phyloP scores from a whole-genome alignment of 1,140 invertebrate species.

The Cylas formicarius region DNA sequence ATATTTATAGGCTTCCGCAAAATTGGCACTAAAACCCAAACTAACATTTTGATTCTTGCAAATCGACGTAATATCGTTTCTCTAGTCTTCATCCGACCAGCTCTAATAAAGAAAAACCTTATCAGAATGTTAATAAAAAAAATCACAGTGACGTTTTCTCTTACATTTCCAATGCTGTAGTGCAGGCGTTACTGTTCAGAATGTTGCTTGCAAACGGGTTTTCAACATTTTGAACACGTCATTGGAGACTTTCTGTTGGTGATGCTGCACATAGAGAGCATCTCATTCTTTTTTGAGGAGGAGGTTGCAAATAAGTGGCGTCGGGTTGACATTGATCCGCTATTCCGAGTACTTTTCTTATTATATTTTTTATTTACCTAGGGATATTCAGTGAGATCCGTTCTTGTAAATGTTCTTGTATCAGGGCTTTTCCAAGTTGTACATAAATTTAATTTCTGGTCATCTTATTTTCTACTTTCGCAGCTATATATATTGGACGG shows the following conservation, averaged over 20 bases:
- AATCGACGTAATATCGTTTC: no score
- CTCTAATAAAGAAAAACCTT: constrained; percentile 4
- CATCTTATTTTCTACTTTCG: constrained; percentile 1
- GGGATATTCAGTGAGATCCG: background rate
- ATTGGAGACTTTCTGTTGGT: constrained; percentile 4
- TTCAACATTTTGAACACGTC: constrained; percentile 7
- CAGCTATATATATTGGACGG: no score
- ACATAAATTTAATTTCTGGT: background rate
- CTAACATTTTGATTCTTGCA: no score
- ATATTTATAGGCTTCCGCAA: no score
- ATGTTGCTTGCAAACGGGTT: constrained; percentile 11
- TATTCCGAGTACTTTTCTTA: background rate
- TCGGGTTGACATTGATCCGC: background rate
- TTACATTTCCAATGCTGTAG: constrained; percentile 5
- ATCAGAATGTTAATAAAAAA: constrained; percentile 8
- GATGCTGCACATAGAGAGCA: constrained; percentile 3
- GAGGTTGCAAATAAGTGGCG: constrained; percentile 1
- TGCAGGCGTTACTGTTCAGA: constrained; percentile 6
- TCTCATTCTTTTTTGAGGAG: constrained; percentile 7
- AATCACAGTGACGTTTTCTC: constrained; percentile 8
- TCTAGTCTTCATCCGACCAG: constrained; percentile 5
- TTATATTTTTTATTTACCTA: constrained; percentile 6
- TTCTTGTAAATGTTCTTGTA: constrained; percentile 7
- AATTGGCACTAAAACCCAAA: no score
- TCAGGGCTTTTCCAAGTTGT: constrained; percentile 4